These are phyloP conservation scores for Eilema depressum DNA, from an alignment of 2,888 invertebrate genomes.

Conservation along the genomic window DNA sequence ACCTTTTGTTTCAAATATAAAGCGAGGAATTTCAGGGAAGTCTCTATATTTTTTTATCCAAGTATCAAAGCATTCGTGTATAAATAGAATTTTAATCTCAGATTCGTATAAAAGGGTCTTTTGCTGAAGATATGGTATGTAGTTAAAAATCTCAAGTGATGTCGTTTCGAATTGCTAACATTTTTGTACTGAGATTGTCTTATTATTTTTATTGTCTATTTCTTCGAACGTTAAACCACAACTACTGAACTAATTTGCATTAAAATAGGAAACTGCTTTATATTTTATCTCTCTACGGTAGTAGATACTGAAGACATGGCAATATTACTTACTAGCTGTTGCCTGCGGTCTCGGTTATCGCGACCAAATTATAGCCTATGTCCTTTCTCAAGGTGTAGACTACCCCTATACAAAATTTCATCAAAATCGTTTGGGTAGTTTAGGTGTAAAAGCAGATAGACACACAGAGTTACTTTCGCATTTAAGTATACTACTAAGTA, in stretches of 20 bases:
- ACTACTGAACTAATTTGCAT: background rate
- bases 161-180: background rate
- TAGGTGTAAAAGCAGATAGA: too few relatives aligned
- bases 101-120: conserved; percentile 10
- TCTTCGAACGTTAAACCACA: background rate
- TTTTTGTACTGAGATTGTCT: background rate
- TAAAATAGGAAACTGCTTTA: background rate
- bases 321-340: background rate
- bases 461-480: too few relatives aligned
- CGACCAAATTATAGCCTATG: too few relatives aligned
- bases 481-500: too few relatives aligned
- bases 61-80: conserved; percentile 19
- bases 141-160: conserved; percentile 3
- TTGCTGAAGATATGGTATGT: conserved; percentile 8
- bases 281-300: background rate
- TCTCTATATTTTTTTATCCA: conserved; percentile 10
- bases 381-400: too few relatives aligned
- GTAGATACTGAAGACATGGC: background rate
- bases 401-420: too few relatives aligned
- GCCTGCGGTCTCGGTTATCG: too few relatives aligned
- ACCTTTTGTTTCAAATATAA: background rate
- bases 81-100: conserved; percentile 25
- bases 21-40: background rate
- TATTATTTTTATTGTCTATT: background rate
- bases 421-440: too few relatives aligned